Evolutionary conservation across 2,113 vertebrate species (phyloP).

Genomic region (Tauraco erythrolophus): DNA sequence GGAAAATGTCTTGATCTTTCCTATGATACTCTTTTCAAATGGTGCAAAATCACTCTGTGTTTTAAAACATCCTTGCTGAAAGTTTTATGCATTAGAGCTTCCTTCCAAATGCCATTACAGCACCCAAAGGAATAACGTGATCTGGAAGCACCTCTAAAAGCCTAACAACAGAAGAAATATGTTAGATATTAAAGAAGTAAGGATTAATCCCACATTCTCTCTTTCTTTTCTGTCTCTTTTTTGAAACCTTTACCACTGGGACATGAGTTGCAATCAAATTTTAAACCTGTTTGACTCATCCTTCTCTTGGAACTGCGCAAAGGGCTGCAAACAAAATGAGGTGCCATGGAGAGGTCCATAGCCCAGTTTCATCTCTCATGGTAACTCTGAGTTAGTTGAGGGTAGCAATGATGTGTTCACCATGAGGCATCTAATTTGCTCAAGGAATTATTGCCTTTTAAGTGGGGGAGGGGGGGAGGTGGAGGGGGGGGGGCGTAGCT

Average conservation of each 20-base stretch:
- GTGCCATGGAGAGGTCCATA: neutral
- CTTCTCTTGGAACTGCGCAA: neutral
- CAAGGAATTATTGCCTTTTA: neutral
- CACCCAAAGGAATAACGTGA: neutral
- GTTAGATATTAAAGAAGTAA: conserved; percentile 6
- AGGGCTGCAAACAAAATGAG: neutral
- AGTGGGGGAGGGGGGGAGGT: neutral
- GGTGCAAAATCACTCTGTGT: neutral
- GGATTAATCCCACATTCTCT: neutral
- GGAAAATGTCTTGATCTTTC: neutral
- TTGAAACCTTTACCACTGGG: neutral
- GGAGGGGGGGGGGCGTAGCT: neutral
- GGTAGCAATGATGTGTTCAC: neutral
- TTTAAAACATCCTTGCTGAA: conserved; percentile 3
- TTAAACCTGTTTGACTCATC: neutral
- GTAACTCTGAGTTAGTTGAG: neutral
- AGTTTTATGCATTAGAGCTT: conserved; percentile 34
- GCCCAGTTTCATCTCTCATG: neutral
- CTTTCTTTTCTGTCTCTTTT: neutral
- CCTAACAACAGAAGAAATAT: neutral
- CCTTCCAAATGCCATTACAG: conserved; percentile 13
- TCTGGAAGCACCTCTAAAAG: conserved; percentile 30
- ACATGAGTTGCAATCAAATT: neutral
- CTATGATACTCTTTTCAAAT: neutral
- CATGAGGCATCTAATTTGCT: neutral